Evolutionary conservation across 2,797 vertebrate genomes (phyloP).

Genomic region (Chanos chanos): DNA sequence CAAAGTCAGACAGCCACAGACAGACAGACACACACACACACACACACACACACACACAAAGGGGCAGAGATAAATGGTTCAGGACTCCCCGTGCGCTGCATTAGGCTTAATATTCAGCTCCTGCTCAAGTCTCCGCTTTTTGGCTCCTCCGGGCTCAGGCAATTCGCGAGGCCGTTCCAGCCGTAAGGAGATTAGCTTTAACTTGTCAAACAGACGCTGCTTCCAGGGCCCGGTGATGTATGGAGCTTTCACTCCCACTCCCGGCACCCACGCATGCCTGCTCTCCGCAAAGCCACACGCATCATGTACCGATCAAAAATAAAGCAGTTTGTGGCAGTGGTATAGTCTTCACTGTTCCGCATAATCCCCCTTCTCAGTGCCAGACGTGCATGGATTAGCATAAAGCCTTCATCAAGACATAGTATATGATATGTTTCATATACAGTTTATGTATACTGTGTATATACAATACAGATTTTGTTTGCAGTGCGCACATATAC

Average conservation of each 20-base stretch:
- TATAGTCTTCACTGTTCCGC: background rate
- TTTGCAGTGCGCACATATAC: background rate
- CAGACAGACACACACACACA: background rate
- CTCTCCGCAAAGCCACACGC: constrained; percentile 1
- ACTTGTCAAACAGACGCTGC: constrained; percentile 39
- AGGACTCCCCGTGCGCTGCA: constrained; percentile 19
- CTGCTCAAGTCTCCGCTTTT: background rate
- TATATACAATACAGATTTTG: no score
- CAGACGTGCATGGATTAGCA: constrained; percentile 13
- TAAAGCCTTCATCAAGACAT: no score
- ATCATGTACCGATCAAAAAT: constrained; percentile 15
- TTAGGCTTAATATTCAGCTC: constrained; percentile 3
- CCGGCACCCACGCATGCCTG: constrained; percentile 5
- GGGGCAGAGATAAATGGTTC: constrained; percentile 2
- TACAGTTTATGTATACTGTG: no score
- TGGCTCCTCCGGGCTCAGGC: background rate
- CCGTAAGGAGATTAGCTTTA: constrained; percentile 43
- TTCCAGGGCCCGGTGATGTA: constrained; percentile 33
- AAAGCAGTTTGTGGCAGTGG: constrained; percentile 7
- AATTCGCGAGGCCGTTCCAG: background rate
- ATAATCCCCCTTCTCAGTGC: background rate
- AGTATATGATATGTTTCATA: no score
- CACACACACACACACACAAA: background rate
- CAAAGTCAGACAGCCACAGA: constrained; percentile 15
- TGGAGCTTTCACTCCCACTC: constrained; percentile 1